Percentiles rank a stretch among this genome's conserved stretches.
These are phyloP conservation scores for Spilarctia lutea DNA, from an alignment of 2,888 invertebrate species.

Conservation along the genomic window DNA sequence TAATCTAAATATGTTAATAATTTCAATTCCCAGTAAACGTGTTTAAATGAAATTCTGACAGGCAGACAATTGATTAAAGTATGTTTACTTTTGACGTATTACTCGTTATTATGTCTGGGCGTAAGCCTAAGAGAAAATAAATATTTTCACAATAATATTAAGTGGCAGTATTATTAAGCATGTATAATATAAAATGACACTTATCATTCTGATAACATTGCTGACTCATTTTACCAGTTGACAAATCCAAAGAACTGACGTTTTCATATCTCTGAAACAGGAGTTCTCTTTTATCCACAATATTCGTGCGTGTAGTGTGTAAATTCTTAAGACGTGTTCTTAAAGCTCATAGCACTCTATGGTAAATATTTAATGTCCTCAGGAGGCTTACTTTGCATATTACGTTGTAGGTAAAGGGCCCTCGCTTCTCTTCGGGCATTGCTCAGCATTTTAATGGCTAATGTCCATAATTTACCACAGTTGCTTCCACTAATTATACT, in stretches of 20 bases:
- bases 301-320: constrained; percentile 31
- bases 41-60: neutral
- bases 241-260: constrained; percentile 24
- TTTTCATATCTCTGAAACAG: constrained; percentile 1
- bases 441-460: constrained; percentile 52
- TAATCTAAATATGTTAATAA: no score
- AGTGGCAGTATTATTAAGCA: neutral
- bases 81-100: neutral
- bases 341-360: constrained; percentile 33
- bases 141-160: neutral
- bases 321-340: constrained; percentile 54
- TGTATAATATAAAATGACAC: neutral
- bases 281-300: constrained; percentile 26
- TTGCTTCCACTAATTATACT: constrained; percentile 42
- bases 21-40: neutral
- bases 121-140: neutral
- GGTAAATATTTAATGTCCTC: constrained; percentile 62
- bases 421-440: constrained; percentile 40
- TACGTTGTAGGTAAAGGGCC: constrained; percentile 47
- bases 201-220: constrained; percentile 3
- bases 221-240: constrained; percentile 18
- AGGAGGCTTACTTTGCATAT: constrained; percentile 59
- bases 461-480: constrained; percentile 49
- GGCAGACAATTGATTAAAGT: neutral
- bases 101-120: neutral